phyloP scores from a whole-genome alignment of 2,797 vertebrate species.

The Darevskia mixta region DNA sequence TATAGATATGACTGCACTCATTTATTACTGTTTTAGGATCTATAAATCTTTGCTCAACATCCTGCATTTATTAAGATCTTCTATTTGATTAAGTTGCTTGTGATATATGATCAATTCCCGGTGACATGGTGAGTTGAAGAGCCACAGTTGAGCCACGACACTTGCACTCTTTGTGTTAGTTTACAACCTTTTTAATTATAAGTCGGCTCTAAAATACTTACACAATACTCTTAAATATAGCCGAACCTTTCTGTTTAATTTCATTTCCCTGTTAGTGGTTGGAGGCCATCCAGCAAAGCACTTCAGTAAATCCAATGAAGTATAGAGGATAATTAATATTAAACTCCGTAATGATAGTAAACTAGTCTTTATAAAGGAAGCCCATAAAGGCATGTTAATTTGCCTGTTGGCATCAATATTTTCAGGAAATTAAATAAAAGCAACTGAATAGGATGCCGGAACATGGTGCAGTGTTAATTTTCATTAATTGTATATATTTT shows the following conservation, averaged over 20 bases:
- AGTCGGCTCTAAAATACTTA: slow-evolving; percentile 75
- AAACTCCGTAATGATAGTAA: slow-evolving; percentile 73
- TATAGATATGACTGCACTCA: neutral
- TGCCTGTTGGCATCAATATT: slow-evolving; percentile 60
- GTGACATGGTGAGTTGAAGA: neutral
- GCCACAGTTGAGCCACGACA: slow-evolving; percentile 41
- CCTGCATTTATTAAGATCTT: neutral
- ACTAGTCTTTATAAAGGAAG: slow-evolving; percentile 64
- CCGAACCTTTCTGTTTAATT: slow-evolving; percentile 86
- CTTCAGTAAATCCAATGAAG: slow-evolving; percentile 86
- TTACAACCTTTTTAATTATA: slow-evolving; percentile 80
- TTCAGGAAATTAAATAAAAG: slow-evolving; percentile 60
- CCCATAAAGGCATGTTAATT: slow-evolving; percentile 70
- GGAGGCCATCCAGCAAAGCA: slow-evolving; percentile 88
- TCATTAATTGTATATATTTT: slow-evolving; percentile 11
- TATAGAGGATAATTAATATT: slow-evolving; percentile 82
- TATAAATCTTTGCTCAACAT: neutral
- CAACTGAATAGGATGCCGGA: slow-evolving; percentile 30
- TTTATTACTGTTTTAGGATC: slow-evolving; percentile 13
- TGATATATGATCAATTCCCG: slow-evolving; percentile 12
- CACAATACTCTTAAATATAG: slow-evolving; percentile 77
- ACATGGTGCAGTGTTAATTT: neutral
- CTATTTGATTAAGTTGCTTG: slow-evolving; percentile 18
- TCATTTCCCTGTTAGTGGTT: slow-evolving; percentile 85
- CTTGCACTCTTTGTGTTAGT: slow-evolving; percentile 65